Evolutionary conservation across 1,140 invertebrate species (phyloP).

Genomic region (Vanessa tameamea): DNA sequence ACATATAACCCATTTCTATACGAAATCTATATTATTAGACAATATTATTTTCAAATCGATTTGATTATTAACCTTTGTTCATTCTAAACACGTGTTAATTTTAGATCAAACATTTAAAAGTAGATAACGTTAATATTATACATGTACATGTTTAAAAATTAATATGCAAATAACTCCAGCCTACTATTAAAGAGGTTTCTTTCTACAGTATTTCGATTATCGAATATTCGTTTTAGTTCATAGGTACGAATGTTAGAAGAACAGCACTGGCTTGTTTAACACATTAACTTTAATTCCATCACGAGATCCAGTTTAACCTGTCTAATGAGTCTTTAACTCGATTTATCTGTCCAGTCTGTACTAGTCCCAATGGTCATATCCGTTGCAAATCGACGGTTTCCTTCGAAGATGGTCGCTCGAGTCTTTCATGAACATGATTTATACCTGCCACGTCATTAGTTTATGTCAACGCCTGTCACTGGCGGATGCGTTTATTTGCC

Average conservation of each 20-base stretch:
- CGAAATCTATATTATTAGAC: no score
- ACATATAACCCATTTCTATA: neutral
- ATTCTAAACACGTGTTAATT: no score
- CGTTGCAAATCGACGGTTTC: conserved; percentile 77
- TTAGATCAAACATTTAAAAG: no score
- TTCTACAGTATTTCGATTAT: no score
- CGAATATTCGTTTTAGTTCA: no score
- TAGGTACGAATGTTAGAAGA: neutral
- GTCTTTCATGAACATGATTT: conserved; percentile 74
- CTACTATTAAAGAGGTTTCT: no score
- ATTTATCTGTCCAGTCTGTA: conserved; percentile 47
- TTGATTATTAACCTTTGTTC: no score
- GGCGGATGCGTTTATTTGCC: conserved; percentile 70
- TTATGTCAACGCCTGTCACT: conserved; percentile 64
- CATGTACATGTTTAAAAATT: no score
- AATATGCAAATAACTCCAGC: no score
- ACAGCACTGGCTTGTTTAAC: conserved; percentile 16
- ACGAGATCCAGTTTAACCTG: conserved; percentile 34
- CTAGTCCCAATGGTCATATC: conserved; percentile 72
- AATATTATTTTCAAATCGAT: no score
- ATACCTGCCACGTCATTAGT: conserved; percentile 77
- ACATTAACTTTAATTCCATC: conserved; percentile 23
- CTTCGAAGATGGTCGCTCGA: conserved; percentile 59
- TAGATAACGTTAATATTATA: no score
- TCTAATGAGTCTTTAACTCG: conserved; percentile 44